These are phyloP conservation scores for Nemopilema nomurai DNA, from an alignment of 30 jellyfish, hydroid and myxozoan genomes.

Conservation along the genomic window DNA sequence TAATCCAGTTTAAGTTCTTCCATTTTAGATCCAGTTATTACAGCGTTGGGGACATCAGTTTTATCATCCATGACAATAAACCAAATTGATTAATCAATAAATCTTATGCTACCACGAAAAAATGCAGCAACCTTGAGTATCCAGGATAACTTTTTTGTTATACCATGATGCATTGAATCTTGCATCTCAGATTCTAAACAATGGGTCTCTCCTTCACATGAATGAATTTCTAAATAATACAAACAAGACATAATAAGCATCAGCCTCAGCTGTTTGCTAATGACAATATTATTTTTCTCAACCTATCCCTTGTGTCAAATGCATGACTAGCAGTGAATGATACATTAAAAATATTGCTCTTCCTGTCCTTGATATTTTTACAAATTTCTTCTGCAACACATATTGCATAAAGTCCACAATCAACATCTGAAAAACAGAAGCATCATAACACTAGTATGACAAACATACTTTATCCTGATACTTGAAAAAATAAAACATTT, in stretches of 20 bases:
- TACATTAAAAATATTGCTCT: slow-evolving; percentile 1
- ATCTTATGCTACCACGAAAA: no score
- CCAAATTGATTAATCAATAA: no score
- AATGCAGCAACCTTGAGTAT: no score
- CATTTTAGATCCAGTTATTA: no score
- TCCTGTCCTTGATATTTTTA: neutral
- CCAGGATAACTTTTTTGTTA: no score
- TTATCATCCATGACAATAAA: no score
- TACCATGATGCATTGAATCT: no score
- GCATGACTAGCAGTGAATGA: slow-evolving; percentile 4
- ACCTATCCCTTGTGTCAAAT: slow-evolving; percentile 1
- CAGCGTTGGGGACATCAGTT: no score
- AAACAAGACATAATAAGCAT: neutral
- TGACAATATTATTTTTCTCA: neutral
- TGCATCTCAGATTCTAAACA: no score
- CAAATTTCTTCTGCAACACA: slow-evolving; percentile 43
- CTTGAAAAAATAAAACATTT: no score
- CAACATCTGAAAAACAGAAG: slow-evolving; percentile 1
- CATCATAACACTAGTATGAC: neutral
- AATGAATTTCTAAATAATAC: no score
- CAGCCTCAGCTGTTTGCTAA: neutral
- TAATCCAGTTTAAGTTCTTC: no score
- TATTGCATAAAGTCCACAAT: slow-evolving; percentile 39
- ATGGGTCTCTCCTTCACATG: neutral
- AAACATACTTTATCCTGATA: neutral